These are phyloP conservation scores for Acrossocheilus fasciatus DNA, from an alignment of 2,797 vertebrate genomes.

Conservation along the genomic window DNA sequence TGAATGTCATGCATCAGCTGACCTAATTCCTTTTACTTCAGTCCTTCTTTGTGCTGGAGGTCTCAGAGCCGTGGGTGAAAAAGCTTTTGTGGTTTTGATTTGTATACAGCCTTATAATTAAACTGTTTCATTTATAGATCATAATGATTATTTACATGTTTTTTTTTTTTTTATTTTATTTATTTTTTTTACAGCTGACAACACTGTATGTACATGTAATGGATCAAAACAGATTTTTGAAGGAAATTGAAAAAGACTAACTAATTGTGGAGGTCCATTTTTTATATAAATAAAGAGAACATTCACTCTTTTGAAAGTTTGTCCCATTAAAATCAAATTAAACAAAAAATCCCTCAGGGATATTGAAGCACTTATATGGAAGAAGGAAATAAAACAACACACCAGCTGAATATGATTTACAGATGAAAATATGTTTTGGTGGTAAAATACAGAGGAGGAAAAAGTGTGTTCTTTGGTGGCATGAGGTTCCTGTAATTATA, in stretches of 20 bases:
- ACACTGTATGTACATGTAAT: not conserved
- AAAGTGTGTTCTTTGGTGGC: slow-evolving; percentile 47
- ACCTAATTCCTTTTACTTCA: slow-evolving; percentile 51
- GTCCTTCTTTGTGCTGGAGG: slow-evolving; percentile 26
- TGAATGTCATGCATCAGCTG: slow-evolving; percentile 57
- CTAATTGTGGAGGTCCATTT: not conserved
- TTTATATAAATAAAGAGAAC: not conserved
- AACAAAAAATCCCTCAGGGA: not conserved
- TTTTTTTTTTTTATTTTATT: not conserved
- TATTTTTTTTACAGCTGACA: not conserved
- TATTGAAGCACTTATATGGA: not conserved
- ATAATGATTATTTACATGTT: slow-evolving; percentile 29
- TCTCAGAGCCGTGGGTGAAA: slow-evolving; percentile 14
- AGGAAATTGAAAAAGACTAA: slow-evolving; percentile 22
- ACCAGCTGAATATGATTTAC: slow-evolving; percentile 51
- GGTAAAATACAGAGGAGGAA: slow-evolving; percentile 39
- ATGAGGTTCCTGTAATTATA: slow-evolving; percentile 64
- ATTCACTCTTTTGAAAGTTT: not conserved
- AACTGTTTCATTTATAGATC: slow-evolving; percentile 30
- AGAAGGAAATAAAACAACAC: slow-evolving; percentile 19
- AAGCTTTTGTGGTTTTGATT: slow-evolving; percentile 25
- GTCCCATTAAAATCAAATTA: not conserved
- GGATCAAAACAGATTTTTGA: slow-evolving; percentile 8
- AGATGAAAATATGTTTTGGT: slow-evolving; percentile 47
- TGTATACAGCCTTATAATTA: slow-evolving; percentile 18